Base-by-base conservation (phyloP, 2,888 invertebrate genomes). In the Timandra comae region DNA sequence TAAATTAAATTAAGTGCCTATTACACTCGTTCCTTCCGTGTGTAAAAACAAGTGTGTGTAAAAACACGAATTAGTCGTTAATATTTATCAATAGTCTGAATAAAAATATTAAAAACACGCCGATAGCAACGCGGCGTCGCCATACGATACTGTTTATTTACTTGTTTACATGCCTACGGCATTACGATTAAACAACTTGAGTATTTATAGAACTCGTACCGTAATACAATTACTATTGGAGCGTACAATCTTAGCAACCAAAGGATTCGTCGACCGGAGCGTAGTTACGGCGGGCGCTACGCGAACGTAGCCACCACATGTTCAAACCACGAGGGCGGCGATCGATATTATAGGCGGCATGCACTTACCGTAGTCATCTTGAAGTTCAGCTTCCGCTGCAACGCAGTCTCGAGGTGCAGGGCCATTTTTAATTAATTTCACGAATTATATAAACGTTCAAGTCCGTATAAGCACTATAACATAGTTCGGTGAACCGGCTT, bases 281-380 rank as follows among this genome's bases (percentile, higher is more conserved):
- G 56, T 20, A 58, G 63, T 68, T 66, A 60, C 53, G 50, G 46
- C 47, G 36, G 42, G 66, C 47, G 66, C 66, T 74, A 70, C 74
- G 71, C 43, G 52, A 38, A 58, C 68, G 69, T 69, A 69, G 72
- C 63, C 52, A 77, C 67, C 85, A 85, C 82, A 82, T 82, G 85
- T 78, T 81, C 59, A 46, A 63, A 67, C 69, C 80, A 80, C 73
- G 80, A 66, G 79, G 75, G 49, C 49, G 32, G 41, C 68, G 79
- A 82, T 84, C 82, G 84, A 81, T 84, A 78, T 49, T 58, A 59
- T 50, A 54, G 61, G 56, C 64, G 63, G 66, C 63, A 67, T 82
- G 80, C 82, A 85, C 85, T 84, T 67, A 85, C 85, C 85, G 82
- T 79, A 69, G 75, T 82, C 80, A 85, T 78, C 75, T 84, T 84